These are phyloP conservation scores for Ashinkailepas kermadecensis DNA, from an alignment of 2,888 invertebrate species.

Conservation along the genomic window DNA sequence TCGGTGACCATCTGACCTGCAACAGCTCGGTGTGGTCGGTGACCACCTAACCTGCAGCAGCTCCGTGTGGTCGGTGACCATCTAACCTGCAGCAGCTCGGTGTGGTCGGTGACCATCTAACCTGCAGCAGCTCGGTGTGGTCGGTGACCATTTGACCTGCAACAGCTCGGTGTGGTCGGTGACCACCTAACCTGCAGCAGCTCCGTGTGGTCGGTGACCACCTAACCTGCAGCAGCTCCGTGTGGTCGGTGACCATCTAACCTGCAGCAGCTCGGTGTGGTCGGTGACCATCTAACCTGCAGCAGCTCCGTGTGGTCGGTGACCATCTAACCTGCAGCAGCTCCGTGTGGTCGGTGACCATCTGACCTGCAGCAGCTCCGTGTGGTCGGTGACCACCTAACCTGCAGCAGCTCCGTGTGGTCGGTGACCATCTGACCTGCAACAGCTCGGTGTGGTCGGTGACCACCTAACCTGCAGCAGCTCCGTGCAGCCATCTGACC, in stretches of 20 bases:
- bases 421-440: conserved; percentile 46
- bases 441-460: conserved; percentile 98
- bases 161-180: no score
- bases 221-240: conserved; percentile 57
- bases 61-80: no score
- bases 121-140: no score
- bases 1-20: no score
- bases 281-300: conserved; percentile 57
- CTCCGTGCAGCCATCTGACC: no score
- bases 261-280: conserved; percentile 76
- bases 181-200: no score
- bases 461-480: conserved; percentile 54
- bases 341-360: conserved; percentile 66
- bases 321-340: conserved; percentile 42
- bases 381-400: conserved; percentile 73
- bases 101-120: no score
- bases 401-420: conserved; percentile 63
- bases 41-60: no score
- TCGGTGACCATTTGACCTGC: no score
- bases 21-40: no score
- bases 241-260: conserved; percentile 47
- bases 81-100: no score
- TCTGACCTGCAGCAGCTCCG: conserved; percentile 59
- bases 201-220: conserved; percentile 59
- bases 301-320: conserved; percentile 66